Conservation (phyloP, 2,797 vertebrate species). For the Parambassis ranga region DNA sequence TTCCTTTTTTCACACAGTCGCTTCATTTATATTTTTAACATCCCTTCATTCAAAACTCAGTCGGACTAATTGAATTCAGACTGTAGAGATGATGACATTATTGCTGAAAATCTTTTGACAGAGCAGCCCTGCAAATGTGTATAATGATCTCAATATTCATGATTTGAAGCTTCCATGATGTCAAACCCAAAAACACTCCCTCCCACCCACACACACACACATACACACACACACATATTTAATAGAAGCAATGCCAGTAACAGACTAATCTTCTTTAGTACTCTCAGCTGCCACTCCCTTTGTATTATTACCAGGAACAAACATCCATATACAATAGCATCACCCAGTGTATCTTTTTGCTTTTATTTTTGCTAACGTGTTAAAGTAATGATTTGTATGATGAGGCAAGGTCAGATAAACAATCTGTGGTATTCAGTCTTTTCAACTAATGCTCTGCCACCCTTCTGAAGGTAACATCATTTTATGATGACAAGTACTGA, state of each 20-base stretch:
- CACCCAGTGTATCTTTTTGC: conserved; percentile 7
- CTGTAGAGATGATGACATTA: conserved; percentile 40
- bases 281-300: conserved; percentile 54
- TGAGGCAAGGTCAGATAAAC: not conserved
- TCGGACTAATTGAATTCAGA: conserved; percentile 37
- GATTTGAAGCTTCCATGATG: conserved; percentile 55
- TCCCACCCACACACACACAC: not conserved
- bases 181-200: conserved; percentile 20
- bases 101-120: conserved; percentile 33
- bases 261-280: conserved; percentile 56
- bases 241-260: conserved; percentile 53
- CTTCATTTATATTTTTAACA: not conserved
- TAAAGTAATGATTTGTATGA: not conserved
- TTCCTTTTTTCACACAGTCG: not conserved
- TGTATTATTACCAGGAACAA: conserved; percentile 50
- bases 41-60: conserved; percentile 17
- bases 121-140: conserved; percentile 22
- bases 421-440: not conserved
- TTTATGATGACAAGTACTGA: not conserved
- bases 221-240: not conserved
- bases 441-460: not conserved
- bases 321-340: conserved; percentile 31
- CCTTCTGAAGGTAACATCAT: not conserved
- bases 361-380: conserved; percentile 12
- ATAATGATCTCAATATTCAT: conserved; percentile 58